Conservation (phyloP, 2,797 vertebrate genomes). For the Sebastolobus altivelis region DNA sequence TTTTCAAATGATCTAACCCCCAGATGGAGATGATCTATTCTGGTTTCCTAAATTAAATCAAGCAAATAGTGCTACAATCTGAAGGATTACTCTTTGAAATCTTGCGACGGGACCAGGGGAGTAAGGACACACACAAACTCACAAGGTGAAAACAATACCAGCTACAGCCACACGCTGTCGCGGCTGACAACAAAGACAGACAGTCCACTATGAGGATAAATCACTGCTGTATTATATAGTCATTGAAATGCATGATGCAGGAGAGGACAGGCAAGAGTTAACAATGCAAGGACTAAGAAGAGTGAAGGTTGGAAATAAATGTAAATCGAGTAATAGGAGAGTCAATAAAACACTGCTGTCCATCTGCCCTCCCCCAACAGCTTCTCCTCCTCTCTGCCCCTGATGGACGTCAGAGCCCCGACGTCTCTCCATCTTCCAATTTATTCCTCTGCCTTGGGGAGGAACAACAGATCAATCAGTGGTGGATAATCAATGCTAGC, state of each 20-base stretch:
- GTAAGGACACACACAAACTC: not conserved
- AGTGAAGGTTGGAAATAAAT: slow-evolving; percentile 16
- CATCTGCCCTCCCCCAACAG: not conserved
- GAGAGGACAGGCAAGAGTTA: not conserved
- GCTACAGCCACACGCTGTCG: not conserved
- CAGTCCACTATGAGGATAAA: slow-evolving; percentile 14
- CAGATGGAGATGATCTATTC: slow-evolving; percentile 32
- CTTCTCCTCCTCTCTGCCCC: slow-evolving; percentile 10
- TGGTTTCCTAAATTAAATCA: slow-evolving; percentile 48
- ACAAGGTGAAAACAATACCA: not conserved
- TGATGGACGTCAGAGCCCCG: slow-evolving; percentile 12
- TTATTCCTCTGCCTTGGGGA: slow-evolving; percentile 38
- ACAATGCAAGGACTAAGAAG: not conserved
- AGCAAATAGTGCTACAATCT: slow-evolving; percentile 14
- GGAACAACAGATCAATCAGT: slow-evolving; percentile 70
- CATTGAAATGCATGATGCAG: slow-evolving; percentile 3
- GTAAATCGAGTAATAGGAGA: slow-evolving; percentile 27
- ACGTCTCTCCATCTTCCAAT: slow-evolving; percentile 44
- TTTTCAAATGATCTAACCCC: slow-evolving; percentile 40
- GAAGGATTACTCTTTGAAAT: slow-evolving; percentile 32
- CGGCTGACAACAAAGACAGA: not conserved
- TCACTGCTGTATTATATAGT: not conserved
- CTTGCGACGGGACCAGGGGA: not conserved
- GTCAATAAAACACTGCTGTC: slow-evolving; percentile 32
- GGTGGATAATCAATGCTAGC: slow-evolving; percentile 55